Evolutionary conservation across 2,113 vertebrate genomes (phyloP), one percentile per base, ranked within the genome.

Genomic region (Mormyrus lacerda): DNA sequence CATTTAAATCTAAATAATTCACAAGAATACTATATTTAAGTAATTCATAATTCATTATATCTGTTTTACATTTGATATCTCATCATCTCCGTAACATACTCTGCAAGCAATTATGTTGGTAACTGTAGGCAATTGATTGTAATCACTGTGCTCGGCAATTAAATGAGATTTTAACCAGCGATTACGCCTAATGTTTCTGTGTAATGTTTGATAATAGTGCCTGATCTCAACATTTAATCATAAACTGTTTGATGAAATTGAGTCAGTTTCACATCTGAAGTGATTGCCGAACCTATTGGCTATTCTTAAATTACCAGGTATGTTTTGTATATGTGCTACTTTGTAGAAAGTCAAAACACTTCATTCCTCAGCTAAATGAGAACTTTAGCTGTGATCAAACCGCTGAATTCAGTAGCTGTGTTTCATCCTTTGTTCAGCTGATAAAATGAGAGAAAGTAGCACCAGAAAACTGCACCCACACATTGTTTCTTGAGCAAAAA

Each of bases 71-170:
- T 27, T 85, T 47, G 19, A 85, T 85, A 86, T 31, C n/a, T 53
- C 48, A 31, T 31, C 48, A 86, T 86, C 48, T 19, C n/a, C 24
- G 2, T 50, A 86, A 51, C 13, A 86, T 86, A 45, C 50, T 89
- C 90, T 87, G 88, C 58, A 87, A 50, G 50, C 6, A 87, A 89
- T 89, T 90, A 87, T 87, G 35, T 5, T 61, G 27, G 83, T 50
- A 89, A 89, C 86, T 89, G 58, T 47, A 15, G 48, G 31, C n/a
- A 87, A 87, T 87, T 90, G 69, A 83, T 89, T 87, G 84, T 42
- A 89, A 89, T 90, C 88, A 90, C 44, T 35, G 48, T 19, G 10
- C 82, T 88, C 50, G 47, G 89, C 69, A 90, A 88, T 65, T 76
- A 88, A 24, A 90, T 90, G 51, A 86, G 82, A 48, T 48, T 88